Evolutionary conservation across 2,888 invertebrate genomes (phyloP).

Genomic region (Spisula solida): DNA sequence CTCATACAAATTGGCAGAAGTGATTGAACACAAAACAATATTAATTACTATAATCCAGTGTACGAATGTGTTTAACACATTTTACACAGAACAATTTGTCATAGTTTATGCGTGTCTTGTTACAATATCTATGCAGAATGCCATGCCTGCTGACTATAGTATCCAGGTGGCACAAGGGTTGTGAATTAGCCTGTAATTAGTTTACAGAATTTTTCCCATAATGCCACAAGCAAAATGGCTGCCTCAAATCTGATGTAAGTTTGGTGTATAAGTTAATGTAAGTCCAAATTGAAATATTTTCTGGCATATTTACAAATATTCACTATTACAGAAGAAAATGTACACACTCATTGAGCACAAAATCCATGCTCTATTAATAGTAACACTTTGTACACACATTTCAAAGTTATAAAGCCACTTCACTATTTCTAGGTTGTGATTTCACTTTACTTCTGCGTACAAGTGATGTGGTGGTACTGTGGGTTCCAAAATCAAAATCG

Average conservation of each 20-base stretch:
- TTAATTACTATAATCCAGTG: constrained; percentile 20
- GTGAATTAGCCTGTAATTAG: constrained; percentile 5
- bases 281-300: not conserved
- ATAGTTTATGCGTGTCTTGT: constrained; percentile 37
- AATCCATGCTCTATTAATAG: constrained; percentile 9
- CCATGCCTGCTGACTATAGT: constrained; percentile 44
- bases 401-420: constrained; percentile 51
- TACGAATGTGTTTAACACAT: constrained; percentile 49
- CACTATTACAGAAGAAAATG: constrained; percentile 33
- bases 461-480: constrained; percentile 54
- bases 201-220: constrained; percentile 25
- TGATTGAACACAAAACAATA: constrained; percentile 48
- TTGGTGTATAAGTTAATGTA: constrained; percentile 7
- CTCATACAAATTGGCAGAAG: constrained; percentile 38
- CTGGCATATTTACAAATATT: constrained; percentile 30
- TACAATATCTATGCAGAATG: constrained; percentile 36
- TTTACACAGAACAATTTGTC: constrained; percentile 30
- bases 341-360: constrained; percentile 2
- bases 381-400: constrained; percentile 6
- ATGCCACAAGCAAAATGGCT: constrained; percentile 39
- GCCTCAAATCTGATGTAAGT: constrained; percentile 45
- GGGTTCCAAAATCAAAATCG: constrained; percentile 35
- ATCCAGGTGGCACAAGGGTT: constrained; percentile 21
- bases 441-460: constrained; percentile 55
- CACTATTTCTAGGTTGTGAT: constrained; percentile 58